Base-by-base conservation (phyloP, 2,888 invertebrate genomes). In the Thymelicus sylvestris region DNA sequence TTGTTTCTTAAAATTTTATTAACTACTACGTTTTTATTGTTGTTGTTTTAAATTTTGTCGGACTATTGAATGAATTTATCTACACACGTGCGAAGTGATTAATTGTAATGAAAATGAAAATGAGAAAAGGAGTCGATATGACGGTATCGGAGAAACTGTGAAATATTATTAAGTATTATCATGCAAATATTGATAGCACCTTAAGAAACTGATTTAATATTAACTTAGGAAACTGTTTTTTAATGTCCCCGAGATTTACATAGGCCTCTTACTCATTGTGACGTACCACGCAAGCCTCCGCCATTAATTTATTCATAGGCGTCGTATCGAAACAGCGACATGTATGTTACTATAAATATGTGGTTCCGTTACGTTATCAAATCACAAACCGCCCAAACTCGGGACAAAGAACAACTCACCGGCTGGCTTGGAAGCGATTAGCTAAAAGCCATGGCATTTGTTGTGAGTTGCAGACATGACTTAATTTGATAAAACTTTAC, bases 381-480 rank as follows among this genome's bases (percentile, higher is more conserved):
- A 82, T 82, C 93, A 93, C 83, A 92, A 85, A 83, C 88, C 81
- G 83, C 79, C 86, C 78, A 85, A 82, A 85, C 87, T 90, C 87
- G 81, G 85, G 84, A 88, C 87, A 86, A 88, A 84, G 80, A 91
- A 89, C 93, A 92, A 86, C 83, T 85, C 76, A 78, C 79, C 85
- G 76, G 86, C 86, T 88, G 93, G 93, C 91, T 92, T 84, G 73
- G 78, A 82, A 86, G 93, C 93, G 93, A 79, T 92, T 93, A 93
- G 93, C 93, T 93, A 92, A 86, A 79, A 93, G 93, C 93, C 93
- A 93, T 93, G 93, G 90, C 91, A 82, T 92, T 90, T 86, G 82
- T 91, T 88, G 93, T 93, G 90, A 93, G 93, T 93, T 79, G 47
- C 79, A 76, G 66, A 73, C 60, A 77, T 74, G 71, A 67, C 76